Conservation (phyloP, 2,888 invertebrate species). For the Pachycephus smyrnensis region DNA sequence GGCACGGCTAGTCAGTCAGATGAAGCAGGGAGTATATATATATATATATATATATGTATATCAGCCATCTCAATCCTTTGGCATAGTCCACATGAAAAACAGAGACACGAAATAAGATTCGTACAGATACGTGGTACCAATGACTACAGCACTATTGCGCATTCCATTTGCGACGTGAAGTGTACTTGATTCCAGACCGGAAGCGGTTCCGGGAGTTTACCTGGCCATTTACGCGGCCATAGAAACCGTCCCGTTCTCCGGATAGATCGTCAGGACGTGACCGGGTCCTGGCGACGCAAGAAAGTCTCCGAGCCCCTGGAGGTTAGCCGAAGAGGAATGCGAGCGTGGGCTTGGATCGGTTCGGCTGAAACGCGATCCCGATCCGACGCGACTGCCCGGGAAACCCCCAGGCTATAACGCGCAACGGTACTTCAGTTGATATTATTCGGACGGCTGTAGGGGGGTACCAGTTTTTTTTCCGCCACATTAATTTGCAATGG, state of each 20-base stretch:
- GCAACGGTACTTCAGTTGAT: slow-evolving; percentile 6
- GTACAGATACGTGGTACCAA: neutral
- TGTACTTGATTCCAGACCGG: neutral
- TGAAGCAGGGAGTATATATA: neutral
- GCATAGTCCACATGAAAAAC: neutral
- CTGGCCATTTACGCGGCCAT: neutral
- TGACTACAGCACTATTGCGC: neutral
- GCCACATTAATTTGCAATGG: neutral
- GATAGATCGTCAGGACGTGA: neutral
- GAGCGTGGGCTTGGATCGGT: slow-evolving; percentile 41
- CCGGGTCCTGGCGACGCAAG: neutral
- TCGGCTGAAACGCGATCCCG: slow-evolving; percentile 45
- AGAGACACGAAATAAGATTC: neutral
- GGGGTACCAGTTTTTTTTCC: neutral
- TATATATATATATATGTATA: neutral
- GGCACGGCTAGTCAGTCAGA: slow-evolving; percentile 16
- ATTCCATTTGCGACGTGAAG: neutral
- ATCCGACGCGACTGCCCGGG: slow-evolving; percentile 22
- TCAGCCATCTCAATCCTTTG: neutral
- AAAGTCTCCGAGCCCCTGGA: neutral
- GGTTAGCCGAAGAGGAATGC: slow-evolving; percentile 38
- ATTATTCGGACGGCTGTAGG: neutral
- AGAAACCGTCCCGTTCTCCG: neutral
- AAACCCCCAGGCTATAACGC: slow-evolving; percentile 1
- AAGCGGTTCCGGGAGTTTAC: neutral